Base-by-base conservation (phyloP, 1,140 invertebrate species). In the Xylocopa sonorina region DNA sequence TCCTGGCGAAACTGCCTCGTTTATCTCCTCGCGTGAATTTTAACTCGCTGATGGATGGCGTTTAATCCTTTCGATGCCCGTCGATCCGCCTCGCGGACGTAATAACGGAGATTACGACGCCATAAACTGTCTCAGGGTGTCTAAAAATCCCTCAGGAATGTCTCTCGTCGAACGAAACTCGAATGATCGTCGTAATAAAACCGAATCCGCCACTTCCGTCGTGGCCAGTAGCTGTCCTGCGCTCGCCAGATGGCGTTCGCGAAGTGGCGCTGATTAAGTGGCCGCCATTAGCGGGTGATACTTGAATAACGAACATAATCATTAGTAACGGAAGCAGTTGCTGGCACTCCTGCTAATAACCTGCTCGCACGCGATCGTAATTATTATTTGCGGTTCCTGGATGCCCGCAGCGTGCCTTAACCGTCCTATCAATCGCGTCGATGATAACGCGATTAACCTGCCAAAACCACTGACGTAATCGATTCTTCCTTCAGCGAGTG, bases 291-390 rank as follows among this genome's bases (percentile, higher is more conserved):
- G 72, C 71, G 71, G 53, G 41, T 76, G 85, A 74, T 85, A 87
- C 85, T 87, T 79, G 83, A 87, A 87, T 84, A 84, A 84, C 82
- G 78, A 84, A 86, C 86, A 80, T 85, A 83, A 86, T 87, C 88
- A 89, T 89, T 88, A 88, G 86, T 88, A 89, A 86, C 80, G 80
- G 86, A 80, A 87, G 82, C 77, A 88, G 85, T 89, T 89, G 81
- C 81, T 78, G 79, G 71, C 79, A 75, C 77, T 81, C 78, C 50
- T 57, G 80, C 84, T 89, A 89, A 89, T 89, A 89, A 89, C 82
- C 74, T 55, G n/a, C 48, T 76, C 75, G 57, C 88, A 88, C 86
- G 88, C 88, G 84, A 89, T 88, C 84, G 82, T 89, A 87, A 88
- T 88, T 88, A 89, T 89, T 88, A 88, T 89, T 87, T 88, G 86